Percentiles rank a stretch among this genome's conserved stretches.
Evolutionary conservation across 2,113 vertebrate species (phyloP).

Genomic region (Xiphophorus hellerii): DNA sequence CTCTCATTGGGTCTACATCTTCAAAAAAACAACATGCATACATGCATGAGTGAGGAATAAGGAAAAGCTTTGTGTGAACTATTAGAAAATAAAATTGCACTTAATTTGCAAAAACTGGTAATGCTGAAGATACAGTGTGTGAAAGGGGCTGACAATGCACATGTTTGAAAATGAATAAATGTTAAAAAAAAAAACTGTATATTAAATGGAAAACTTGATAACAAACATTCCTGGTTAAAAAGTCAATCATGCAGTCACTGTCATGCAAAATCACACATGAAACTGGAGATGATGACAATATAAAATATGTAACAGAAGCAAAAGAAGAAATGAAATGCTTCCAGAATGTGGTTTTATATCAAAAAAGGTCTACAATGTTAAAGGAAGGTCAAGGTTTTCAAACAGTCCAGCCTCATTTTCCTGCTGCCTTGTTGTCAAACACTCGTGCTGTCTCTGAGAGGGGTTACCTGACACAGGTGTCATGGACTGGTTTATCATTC

Average conservation of each 20-base stretch:
- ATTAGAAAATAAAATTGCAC: not conserved
- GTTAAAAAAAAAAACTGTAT: slow-evolving; percentile 66
- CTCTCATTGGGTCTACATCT: not conserved
- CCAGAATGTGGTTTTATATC: slow-evolving; percentile 4
- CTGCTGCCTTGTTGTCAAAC: slow-evolving; percentile 71
- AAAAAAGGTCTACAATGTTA: slow-evolving; percentile 25
- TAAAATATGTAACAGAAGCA: slow-evolving; percentile 44
- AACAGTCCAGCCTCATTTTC: slow-evolving; percentile 63
- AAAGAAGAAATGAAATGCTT: slow-evolving; percentile 32
- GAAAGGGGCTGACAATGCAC: slow-evolving; percentile 49
- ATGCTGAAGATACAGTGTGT: slow-evolving; percentile 35
- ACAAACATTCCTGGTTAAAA: slow-evolving; percentile 43
- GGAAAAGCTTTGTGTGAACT: not conserved
- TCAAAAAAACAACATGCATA: not conserved
- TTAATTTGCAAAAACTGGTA: not conserved
- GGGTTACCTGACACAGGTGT: slow-evolving; percentile 97
- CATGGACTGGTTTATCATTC: slow-evolving; percentile 99
- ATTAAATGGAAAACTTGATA: slow-evolving; percentile 40
- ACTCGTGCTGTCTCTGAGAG: slow-evolving; percentile 73
- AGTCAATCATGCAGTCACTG: slow-evolving; percentile 66
- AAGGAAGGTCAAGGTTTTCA: slow-evolving; percentile 33
- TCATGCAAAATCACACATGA: slow-evolving; percentile 63
- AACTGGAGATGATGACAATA: slow-evolving; percentile 19
- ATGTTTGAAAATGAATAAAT: slow-evolving; percentile 58
- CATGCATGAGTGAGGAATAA: not conserved